These are phyloP conservation scores for Tetranychus cinnabarinus DNA, from an alignment of 1,140 invertebrate species.

Conservation along the genomic window DNA sequence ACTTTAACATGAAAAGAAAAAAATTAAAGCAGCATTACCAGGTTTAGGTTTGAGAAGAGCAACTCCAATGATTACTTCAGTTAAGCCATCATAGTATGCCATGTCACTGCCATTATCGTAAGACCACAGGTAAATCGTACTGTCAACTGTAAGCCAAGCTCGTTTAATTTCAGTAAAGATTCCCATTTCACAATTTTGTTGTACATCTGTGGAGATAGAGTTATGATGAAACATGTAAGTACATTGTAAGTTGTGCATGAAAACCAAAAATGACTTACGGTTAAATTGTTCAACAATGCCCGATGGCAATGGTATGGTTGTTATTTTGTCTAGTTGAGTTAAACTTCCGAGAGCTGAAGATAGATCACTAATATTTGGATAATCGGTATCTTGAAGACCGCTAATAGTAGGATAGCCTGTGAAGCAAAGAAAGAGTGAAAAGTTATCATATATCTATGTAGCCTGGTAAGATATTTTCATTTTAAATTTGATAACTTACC, in stretches of 20 bases:
- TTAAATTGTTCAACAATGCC: slow-evolving; percentile 81
- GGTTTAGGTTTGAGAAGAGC: slow-evolving; percentile 17
- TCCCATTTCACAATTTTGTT: slow-evolving; percentile 85
- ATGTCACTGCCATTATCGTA: slow-evolving; percentile 50
- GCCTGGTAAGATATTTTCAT: slow-evolving; percentile 14
- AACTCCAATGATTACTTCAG: slow-evolving; percentile 19
- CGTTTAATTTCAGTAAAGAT: slow-evolving; percentile 81
- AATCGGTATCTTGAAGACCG: slow-evolving; percentile 68
- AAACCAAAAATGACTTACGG: slow-evolving; percentile 42
- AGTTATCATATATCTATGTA: no score
- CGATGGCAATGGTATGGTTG: slow-evolving; percentile 61
- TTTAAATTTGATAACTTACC: slow-evolving; percentile 12
- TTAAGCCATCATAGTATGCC: slow-evolving; percentile 20
- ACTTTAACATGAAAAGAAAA: slow-evolving; percentile 12
- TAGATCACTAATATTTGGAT: slow-evolving; percentile 43
- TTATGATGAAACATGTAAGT: slow-evolving; percentile 3
- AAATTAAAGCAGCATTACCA: slow-evolving; percentile 5
- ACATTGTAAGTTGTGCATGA: not conserved
- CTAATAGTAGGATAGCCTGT: slow-evolving; percentile 37
- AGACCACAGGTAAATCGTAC: slow-evolving; percentile 88
- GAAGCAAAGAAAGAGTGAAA: not conserved
- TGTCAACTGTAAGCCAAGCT: slow-evolving; percentile 92
- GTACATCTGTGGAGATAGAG: slow-evolving; percentile 38
- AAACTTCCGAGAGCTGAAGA: slow-evolving; percentile 28
- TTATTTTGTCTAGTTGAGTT: slow-evolving; percentile 48